Evolutionary conservation across 2,113 vertebrate species (phyloP).

Genomic region (Astur gentilis): DNA sequence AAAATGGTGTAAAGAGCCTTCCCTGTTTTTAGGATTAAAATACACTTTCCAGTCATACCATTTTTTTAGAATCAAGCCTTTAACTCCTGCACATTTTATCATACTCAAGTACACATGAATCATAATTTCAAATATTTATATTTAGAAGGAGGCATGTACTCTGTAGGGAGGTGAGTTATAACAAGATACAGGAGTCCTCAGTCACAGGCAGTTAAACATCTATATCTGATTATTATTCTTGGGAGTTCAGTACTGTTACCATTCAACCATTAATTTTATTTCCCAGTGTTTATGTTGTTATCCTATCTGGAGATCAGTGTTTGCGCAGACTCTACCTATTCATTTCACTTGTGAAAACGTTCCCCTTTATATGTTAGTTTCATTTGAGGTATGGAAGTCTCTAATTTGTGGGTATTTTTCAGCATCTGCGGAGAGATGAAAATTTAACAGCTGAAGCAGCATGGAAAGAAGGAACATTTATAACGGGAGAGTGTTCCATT

Average conservation of each 20-base stretch:
- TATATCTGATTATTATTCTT: conserved; percentile 33
- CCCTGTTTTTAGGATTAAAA: neutral
- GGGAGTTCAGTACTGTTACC: neutral
- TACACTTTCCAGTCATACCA: neutral
- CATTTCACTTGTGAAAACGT: neutral
- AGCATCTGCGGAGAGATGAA: neutral
- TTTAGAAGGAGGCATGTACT: conserved; percentile 5
- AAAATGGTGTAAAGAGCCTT: neutral
- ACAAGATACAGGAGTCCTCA: neutral
- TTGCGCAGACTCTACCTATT: neutral
- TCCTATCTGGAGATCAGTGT: conserved; percentile 7
- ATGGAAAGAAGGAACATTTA: neutral
- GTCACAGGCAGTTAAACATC: conserved; percentile 27
- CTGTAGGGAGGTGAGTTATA: neutral
- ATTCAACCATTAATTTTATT: conserved; percentile 47
- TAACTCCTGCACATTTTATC: conserved; percentile 7
- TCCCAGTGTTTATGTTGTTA: conserved; percentile 30
- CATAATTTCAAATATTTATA: conserved; percentile 32
- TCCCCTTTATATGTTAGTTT: neutral
- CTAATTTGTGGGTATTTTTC: neutral
- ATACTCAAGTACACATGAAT: neutral
- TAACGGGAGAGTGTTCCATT: neutral
- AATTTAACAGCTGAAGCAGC: neutral
- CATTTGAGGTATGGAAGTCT: neutral
- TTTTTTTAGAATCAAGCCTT: neutral